Conservation (phyloP, 2,888 invertebrate species). For the Physocephala rufipes region DNA sequence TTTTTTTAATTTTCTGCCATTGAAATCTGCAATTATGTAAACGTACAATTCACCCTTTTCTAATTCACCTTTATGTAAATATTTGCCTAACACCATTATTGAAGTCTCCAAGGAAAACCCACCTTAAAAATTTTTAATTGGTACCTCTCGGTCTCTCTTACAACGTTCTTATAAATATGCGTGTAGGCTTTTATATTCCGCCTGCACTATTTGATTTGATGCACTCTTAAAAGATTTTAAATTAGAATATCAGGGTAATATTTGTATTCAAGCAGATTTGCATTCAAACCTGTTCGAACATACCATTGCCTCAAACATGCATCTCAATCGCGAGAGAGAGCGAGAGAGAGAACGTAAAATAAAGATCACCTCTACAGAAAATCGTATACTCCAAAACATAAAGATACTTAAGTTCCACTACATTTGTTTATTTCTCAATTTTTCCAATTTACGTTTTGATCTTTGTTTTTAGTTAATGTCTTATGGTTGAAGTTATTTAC, state of each 20-base stretch:
- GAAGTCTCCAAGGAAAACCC: too few species aligned
- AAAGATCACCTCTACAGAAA: neutral
- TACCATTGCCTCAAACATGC: neutral
- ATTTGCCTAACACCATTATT: too few species aligned
- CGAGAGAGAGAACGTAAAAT: neutral
- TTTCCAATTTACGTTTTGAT: neutral
- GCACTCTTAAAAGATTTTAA: neutral
- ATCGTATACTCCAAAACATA: neutral
- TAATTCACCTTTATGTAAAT: too few species aligned
- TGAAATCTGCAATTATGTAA: too few species aligned
- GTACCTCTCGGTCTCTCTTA: constrained; percentile 10
- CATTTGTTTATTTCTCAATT: neutral
- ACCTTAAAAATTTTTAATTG: too few species aligned
- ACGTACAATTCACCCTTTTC: too few species aligned
- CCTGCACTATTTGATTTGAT: constrained; percentile 21
- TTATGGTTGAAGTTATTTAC: too few species aligned
- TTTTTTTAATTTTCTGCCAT: too few species aligned
- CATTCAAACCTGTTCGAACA: neutral
- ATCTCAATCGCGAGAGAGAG: neutral
- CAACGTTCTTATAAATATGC: neutral
- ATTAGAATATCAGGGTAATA: neutral
- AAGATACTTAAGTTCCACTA: neutral
- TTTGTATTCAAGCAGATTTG: neutral
- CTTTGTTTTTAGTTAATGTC: neutral
- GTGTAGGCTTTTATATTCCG: neutral